Evolutionary conservation across 1,140 invertebrate species (phyloP).

Genomic region (Drosophila pseudoobscura): DNA sequence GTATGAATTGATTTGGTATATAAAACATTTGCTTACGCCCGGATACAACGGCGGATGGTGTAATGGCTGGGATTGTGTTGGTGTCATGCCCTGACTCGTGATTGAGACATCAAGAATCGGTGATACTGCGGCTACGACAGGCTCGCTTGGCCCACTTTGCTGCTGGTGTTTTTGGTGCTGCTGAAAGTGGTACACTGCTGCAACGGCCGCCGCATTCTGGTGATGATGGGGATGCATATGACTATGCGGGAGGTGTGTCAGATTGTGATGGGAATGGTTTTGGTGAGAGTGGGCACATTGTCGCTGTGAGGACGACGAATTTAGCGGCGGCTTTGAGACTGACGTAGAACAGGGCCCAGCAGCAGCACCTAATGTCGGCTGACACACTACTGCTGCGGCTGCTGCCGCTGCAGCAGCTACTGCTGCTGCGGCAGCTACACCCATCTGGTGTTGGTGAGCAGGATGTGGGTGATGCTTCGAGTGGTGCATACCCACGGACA

Average conservation of each 20-base stretch:
- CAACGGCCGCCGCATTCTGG: constrained; percentile 63
- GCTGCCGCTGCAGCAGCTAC: constrained; percentile 24
- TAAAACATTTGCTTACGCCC: constrained; percentile 74
- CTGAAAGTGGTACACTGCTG: constrained; percentile 64
- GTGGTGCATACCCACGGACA: constrained; percentile 80
- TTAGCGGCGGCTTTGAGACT: constrained; percentile 16
- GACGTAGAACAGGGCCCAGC: constrained; percentile 3
- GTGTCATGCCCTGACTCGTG: constrained; percentile 18
- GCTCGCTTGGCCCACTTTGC: constrained; percentile 22
- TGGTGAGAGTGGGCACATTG: constrained; percentile 34
- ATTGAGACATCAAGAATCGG: constrained; percentile 8
- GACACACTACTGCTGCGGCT: constrained; percentile 1
- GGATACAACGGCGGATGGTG: constrained; percentile 79
- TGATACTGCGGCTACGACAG: constrained; percentile 28
- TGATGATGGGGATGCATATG: constrained; percentile 64
- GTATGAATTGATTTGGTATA: constrained; percentile 27
- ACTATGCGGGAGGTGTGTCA: constrained; percentile 55
- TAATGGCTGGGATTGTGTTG: constrained; percentile 51
- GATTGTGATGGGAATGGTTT: constrained; percentile 66
- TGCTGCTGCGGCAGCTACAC: constrained; percentile 21
- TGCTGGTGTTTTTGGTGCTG: constrained; percentile 57
- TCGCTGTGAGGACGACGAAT: constrained; percentile 23
- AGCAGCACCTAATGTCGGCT: constrained; percentile 21
- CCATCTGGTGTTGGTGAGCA: constrained; percentile 35
- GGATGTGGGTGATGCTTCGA: constrained; percentile 45